Percentiles rank a stretch among this genome's conserved stretches.
Conservation (phyloP, 2,797 vertebrate genomes). For the Pteropus rufus region DNA sequence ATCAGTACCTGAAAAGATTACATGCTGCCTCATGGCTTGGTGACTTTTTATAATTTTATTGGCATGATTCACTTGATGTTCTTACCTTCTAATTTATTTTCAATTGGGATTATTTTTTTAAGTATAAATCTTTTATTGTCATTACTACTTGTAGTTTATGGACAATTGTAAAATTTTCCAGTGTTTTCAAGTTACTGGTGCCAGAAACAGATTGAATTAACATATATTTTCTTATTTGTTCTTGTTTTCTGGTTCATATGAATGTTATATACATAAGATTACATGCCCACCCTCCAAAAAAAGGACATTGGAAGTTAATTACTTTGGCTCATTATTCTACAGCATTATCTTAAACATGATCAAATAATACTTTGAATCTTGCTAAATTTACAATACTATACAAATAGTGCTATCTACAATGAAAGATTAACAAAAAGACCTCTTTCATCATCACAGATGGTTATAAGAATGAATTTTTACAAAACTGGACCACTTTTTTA, state of each 20-base stretch:
- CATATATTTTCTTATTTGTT: not conserved
- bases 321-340: not conserved
- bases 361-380: conserved; percentile 11
- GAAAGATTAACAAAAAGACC: not conserved
- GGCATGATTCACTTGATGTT: not conserved
- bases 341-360: conserved; percentile 25
- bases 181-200: not conserved
- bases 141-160: conserved; percentile 1
- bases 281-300: not conserved
- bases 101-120: not conserved
- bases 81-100: not conserved
- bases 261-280: not conserved
- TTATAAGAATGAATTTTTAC: conserved; percentile 55
- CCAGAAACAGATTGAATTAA: not conserved
- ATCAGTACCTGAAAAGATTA: not conserved
- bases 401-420: not conserved
- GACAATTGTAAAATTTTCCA: not conserved
- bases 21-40: not conserved
- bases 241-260: conserved; percentile 33
- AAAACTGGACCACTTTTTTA: conserved; percentile 35
- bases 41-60: not conserved
- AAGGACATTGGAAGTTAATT: not conserved
- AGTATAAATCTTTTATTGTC: not conserved
- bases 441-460: not conserved
- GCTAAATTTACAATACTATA: not conserved